Conservation (phyloP, 1,140 invertebrate genomes). For the Temnothorax curvispinosus region DNA sequence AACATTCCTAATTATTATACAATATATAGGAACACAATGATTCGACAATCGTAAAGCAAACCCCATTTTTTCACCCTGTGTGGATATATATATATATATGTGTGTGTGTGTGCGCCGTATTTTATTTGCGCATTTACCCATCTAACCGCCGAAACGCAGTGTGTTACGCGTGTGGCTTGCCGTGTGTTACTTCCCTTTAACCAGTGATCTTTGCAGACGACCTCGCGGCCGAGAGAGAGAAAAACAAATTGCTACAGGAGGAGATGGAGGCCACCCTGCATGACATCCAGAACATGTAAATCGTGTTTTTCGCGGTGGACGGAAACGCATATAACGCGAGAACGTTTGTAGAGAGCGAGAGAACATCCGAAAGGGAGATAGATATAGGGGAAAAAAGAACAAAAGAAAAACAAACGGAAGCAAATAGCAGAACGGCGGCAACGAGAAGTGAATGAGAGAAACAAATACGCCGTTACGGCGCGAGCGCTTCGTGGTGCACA, state of each 20-base stretch:
- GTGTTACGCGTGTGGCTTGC: conserved; percentile 59
- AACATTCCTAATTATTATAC: neutral
- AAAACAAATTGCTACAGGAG: conserved; percentile 98
- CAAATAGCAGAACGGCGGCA: conserved; percentile 30
- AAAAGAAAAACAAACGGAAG: neutral
- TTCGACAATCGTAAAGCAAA: conserved; percentile 54
- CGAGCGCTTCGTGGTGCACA: conserved; percentile 69
- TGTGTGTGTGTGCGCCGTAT: conserved; percentile 18
- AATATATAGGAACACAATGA: neutral
- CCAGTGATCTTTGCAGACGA: conserved; percentile 93
- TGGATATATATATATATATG: neutral
- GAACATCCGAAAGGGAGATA: conserved; percentile 22
- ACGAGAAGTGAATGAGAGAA: conserved; percentile 48
- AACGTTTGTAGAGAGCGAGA: conserved; percentile 53
- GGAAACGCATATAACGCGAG: conserved; percentile 55
- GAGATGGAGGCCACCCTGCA: conserved; percentile 99
- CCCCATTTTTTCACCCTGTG: neutral
- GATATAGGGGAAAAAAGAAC: neutral
- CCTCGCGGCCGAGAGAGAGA: conserved; percentile 96
- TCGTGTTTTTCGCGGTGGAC: conserved; percentile 80
- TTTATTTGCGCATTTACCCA: conserved; percentile 38
- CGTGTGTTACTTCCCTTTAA: conserved; percentile 79
- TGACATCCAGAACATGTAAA: conserved; percentile 99
- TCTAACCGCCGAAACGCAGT: conserved; percentile 16
- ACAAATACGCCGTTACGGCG: conserved; percentile 34